These are phyloP conservation scores for Netelia inedita DNA, from an alignment of 2,888 invertebrate genomes.

Conservation along the genomic window DNA sequence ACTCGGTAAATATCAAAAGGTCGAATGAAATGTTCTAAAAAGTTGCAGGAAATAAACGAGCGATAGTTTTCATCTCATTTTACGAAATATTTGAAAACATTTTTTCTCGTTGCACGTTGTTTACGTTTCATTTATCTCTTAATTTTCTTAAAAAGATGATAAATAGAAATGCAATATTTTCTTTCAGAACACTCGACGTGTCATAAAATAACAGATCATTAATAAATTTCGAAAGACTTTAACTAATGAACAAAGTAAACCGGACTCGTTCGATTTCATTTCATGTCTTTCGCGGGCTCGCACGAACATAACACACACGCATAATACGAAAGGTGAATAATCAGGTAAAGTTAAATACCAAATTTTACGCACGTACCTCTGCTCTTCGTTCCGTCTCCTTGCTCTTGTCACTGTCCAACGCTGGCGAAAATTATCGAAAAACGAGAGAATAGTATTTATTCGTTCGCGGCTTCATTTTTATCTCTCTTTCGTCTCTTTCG, in stretches of 20 bases:
- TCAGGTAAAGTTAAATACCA: slow-evolving; percentile 62
- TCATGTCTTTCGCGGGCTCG: slow-evolving; percentile 58
- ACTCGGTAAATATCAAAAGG: no score
- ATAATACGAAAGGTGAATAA: slow-evolving; percentile 58
- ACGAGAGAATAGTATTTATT: background rate
- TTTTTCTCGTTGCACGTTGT: background rate
- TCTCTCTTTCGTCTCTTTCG: background rate
- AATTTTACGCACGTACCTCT: slow-evolving; percentile 54
- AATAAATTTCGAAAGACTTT: background rate
- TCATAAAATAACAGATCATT: background rate
- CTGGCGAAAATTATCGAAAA: background rate
- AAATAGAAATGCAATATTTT: background rate
- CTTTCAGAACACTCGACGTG: background rate
- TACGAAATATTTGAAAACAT: background rate
- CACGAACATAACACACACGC: slow-evolving; percentile 19
- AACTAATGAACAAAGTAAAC: slow-evolving; percentile 6
- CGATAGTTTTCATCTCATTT: background rate
- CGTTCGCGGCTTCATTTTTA: slow-evolving; percentile 4
- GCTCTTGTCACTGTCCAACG: background rate
- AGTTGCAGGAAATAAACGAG: background rate
- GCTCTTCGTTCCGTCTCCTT: background rate
- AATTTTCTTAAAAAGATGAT: no score
- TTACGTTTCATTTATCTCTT: no score
- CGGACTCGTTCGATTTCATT: slow-evolving; percentile 56
- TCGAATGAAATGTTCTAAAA: background rate